A percentile compares a stretch with the other conserved stretches of the same genome.
phyloP scores from a whole-genome alignment of 2,113 vertebrate genomes.

The Machaerirhynchus nigripectus region DNA sequence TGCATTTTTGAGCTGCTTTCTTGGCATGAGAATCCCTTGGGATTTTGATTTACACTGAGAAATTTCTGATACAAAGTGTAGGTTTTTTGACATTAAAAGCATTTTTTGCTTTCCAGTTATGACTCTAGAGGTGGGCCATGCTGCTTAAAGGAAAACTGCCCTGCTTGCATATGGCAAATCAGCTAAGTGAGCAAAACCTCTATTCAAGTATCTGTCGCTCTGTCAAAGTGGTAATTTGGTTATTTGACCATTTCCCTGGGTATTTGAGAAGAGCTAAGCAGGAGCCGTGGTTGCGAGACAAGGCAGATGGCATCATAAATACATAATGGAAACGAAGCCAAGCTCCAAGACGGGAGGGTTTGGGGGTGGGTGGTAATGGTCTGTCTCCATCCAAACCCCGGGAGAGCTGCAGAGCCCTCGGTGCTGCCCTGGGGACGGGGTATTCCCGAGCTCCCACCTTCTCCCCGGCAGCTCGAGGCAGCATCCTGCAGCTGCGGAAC shows the following conservation, averaged over 20 bases:
- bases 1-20: not conserved
- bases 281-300: not conserved
- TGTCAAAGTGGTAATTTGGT: not conserved
- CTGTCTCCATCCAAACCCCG: rapidly evolving
- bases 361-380: not conserved
- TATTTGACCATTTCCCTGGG: not conserved
- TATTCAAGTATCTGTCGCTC: not conserved
- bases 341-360: rapidly evolving
- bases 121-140: not conserved
- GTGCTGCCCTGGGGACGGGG: not conserved
- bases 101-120: not conserved
- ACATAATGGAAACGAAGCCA: not conserved
- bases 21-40: not conserved
- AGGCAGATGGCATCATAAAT: not conserved
- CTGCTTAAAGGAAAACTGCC: not conserved
- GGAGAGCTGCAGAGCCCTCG: not conserved
- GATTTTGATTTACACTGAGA: not conserved
- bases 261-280: not conserved
- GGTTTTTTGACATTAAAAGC: not conserved
- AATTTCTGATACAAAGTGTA: not conserved
- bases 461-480: not conserved
- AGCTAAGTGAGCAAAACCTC: not conserved
- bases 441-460: not conserved
- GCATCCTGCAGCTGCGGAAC: not conserved
- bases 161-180: not conserved